A percentile compares a stretch with the other conserved stretches of the same genome.
phyloP scores from a whole-genome alignment of 2,888 invertebrate species.

The Philereme vetulata region DNA sequence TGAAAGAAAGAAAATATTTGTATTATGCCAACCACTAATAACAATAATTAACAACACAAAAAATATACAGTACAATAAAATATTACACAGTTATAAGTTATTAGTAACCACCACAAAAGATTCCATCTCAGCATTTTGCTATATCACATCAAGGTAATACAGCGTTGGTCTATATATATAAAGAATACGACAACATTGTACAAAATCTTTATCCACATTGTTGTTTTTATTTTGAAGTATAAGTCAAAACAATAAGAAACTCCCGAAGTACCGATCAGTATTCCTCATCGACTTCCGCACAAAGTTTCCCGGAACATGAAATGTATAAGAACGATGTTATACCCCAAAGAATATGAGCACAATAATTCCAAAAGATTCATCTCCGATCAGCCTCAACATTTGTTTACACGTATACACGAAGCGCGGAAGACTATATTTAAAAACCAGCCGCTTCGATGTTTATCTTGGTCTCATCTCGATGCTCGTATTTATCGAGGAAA shows the following conservation, averaged over 20 bases:
- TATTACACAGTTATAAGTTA: too few species aligned
- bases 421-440: conserved; percentile 76
- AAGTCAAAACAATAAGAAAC: conserved; percentile 23
- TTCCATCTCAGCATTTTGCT: too few species aligned
- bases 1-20: too few species aligned
- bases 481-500: conserved; percentile 71
- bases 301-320: conserved; percentile 24
- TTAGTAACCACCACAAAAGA: too few species aligned
- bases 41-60: too few species aligned
- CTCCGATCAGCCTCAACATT: conserved; percentile 60
- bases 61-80: too few species aligned
- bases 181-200: not conserved
- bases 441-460: conserved; percentile 67
- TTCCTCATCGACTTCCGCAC: conserved; percentile 20
- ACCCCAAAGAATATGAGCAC: conserved; percentile 48
- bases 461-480: conserved; percentile 78
- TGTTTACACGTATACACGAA: conserved; percentile 75
- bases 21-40: too few species aligned
- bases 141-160: too few species aligned
- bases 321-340: conserved; percentile 12
- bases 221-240: conserved; percentile 11
- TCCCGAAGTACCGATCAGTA: conserved; percentile 10
- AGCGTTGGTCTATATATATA: too few species aligned
- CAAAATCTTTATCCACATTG: not conserved
- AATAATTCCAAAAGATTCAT: conserved; percentile 67